Conservation (phyloP, 2,113 vertebrate species). For the Hemibagrus wyckioides region DNA sequence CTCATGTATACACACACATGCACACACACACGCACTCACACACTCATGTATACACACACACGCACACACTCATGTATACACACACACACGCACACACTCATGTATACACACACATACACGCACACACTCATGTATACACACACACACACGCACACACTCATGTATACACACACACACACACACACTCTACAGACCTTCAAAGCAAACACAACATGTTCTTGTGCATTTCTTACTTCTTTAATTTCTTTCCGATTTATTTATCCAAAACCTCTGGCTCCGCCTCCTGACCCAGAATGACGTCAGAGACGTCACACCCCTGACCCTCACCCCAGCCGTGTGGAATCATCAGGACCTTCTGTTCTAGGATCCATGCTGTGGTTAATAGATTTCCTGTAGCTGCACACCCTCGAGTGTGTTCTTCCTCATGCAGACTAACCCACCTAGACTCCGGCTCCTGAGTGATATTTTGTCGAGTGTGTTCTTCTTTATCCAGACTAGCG, state of each 20-base stretch:
- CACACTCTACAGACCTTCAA: background rate
- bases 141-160: background rate
- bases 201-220: background rate
- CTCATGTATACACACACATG: background rate
- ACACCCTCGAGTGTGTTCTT: background rate
- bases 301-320: too few relatives aligned
- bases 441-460: background rate
- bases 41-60: background rate
- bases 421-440: background rate
- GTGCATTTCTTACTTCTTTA: background rate
- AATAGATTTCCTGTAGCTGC: background rate
- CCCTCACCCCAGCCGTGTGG: too few relatives aligned
- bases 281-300: too few relatives aligned
- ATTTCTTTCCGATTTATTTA: background rate
- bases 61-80: too few relatives aligned
- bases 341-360: background rate
- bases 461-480: background rate
- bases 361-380: background rate
- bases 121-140: background rate
- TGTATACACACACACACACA: background rate
- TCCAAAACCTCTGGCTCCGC: too few relatives aligned
- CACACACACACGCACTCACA: background rate
- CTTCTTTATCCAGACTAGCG: background rate
- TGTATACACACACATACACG: background rate
- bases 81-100: background rate